Evolutionary conservation across 2,113 vertebrate species (phyloP).

Genomic region (Melanotaenia duboulayi): DNA sequence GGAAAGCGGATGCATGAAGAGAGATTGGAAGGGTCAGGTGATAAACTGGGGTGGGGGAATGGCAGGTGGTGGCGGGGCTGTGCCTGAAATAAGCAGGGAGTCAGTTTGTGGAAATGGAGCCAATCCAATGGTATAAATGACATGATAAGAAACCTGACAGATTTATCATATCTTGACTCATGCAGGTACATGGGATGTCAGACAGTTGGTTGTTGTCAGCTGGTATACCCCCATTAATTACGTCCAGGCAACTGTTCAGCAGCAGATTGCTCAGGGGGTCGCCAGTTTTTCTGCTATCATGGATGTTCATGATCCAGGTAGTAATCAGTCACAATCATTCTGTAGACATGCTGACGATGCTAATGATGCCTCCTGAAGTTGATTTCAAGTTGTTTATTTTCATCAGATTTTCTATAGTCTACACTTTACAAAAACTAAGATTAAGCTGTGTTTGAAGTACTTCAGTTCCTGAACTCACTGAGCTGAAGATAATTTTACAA

Average conservation of each 20-base stretch:
- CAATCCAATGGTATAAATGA: background rate
- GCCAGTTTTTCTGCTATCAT: conserved; percentile 36
- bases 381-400: too few species aligned
- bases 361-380: background rate
- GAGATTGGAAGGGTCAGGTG: conserved; percentile 1
- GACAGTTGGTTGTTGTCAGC: conserved; percentile 12
- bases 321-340: conserved; percentile 41
- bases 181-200: conserved; percentile 4
- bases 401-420: too few species aligned
- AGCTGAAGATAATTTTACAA: too few species aligned
- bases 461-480: too few species aligned
- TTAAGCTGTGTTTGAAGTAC: too few species aligned
- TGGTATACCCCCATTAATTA: conserved; percentile 50
- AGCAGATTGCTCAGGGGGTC: conserved; percentile 42
- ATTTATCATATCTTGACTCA: background rate
- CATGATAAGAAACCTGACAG: background rate
- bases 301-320: conserved; percentile 24
- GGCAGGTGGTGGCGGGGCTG: background rate
- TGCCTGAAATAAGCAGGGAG: background rate
- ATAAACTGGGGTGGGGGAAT: background rate
- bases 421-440: too few species aligned
- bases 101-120: background rate
- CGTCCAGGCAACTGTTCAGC: conserved; percentile 39
- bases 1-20: background rate
- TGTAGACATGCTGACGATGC: conserved; percentile 4